Percentiles rank a stretch among this genome's conserved stretches.
phyloP scores from a whole-genome alignment of 2,113 vertebrate species.

The Tychaedon coryphoeus region DNA sequence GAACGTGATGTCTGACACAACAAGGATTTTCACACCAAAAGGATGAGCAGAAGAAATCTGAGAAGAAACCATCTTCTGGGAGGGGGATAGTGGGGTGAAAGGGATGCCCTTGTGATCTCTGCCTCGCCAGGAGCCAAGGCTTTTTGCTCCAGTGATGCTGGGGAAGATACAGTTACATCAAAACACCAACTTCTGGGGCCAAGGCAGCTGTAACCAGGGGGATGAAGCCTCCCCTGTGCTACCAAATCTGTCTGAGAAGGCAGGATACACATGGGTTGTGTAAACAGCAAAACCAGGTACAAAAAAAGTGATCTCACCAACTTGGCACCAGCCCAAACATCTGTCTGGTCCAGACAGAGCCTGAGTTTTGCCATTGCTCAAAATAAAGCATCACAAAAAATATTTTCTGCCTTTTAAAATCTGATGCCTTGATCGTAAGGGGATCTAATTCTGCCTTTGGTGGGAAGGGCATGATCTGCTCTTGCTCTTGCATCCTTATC shows the following conservation, averaged over 20 bases:
- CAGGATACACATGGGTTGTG: not conserved
- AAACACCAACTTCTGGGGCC: not conserved
- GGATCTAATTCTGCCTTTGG: not conserved
- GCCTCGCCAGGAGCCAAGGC: fast-evolving
- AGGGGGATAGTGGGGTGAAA: not conserved
- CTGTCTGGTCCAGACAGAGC: not conserved
- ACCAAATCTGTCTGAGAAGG: not conserved
- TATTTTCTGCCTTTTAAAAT: not conserved
- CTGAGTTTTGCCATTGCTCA: not conserved
- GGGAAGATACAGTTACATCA: not conserved
- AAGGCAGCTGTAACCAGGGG: not conserved
- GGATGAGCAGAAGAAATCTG: not conserved
- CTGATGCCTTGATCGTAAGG: not conserved
- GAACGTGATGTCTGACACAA: not conserved
- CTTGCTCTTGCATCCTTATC: not conserved
- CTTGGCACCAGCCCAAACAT: not conserved
- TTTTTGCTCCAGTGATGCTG: not conserved
- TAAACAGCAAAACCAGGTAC: not conserved
- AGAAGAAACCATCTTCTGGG: not conserved
- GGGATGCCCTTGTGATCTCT: not conserved
- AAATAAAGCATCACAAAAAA: not conserved
- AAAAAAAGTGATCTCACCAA: not conserved
- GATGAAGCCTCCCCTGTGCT: not conserved
- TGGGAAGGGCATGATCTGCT: not conserved
- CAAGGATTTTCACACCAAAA: not conserved